Base-by-base conservation (phyloP, 2,113 vertebrate species). In the Brachypteracias leptosomus region DNA sequence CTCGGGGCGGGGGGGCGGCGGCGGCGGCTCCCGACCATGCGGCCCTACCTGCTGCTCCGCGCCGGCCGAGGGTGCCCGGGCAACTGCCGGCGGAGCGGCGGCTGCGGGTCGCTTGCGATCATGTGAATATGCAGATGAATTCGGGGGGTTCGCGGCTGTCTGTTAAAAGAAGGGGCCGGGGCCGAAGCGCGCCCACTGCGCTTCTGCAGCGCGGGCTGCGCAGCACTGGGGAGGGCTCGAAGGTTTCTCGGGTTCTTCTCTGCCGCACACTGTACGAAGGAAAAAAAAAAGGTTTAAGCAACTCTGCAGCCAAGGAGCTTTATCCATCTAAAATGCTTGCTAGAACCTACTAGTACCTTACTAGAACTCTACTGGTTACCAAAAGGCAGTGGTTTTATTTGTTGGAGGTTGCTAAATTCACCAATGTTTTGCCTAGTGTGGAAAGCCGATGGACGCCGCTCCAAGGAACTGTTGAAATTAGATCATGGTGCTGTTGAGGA, bases 31-130 rank as follows among this genome's bases (percentile, higher is more conserved):
- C 33, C 55, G 55, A 51, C 72, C 90, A 74, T 77, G 93, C 96
- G 81, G 96, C 95, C 71, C 67, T 95, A 97, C 97, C 96, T 96
- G 97, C 71, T 91, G 89, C 36, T 72, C 11, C 46, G 16, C 13
- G 28, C 49, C 91, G 90, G 88, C 65, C 28, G 16, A 59, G 75
- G 94, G 83, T 33, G 18, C 77, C 92, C 35, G 79, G 73, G 92
- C 40, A 85, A 70, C 26, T 38, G 87, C 21, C 10, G 81, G 3
- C 67, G 10, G 13, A 20, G 87, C 78, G 1, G 3, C 35, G 85
- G 79, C 63, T 6, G 87, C 55, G n/a, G 62, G 57, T 24, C 92
- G 16, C 26, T 54, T 4, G 79, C 73, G 74, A 36, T 78, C 85
- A 85, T 93, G 88, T 67, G 88, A 75, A 80, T 33, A 62, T 22